Conservation (phyloP, 1,140 invertebrate species). For the Eufriesea mexicana region DNA sequence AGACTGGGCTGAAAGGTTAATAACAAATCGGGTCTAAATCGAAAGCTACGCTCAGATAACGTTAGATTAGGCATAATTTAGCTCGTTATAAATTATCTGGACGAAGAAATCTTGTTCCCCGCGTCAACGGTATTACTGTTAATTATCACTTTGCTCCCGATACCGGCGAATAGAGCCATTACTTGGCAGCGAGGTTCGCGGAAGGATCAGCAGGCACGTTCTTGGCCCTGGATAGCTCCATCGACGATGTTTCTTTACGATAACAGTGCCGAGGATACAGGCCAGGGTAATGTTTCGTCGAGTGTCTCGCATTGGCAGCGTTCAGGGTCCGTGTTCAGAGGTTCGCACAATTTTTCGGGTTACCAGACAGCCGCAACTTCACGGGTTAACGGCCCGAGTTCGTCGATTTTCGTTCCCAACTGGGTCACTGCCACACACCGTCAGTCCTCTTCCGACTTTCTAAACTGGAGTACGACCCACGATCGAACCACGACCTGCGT, state of each 20-base stretch:
- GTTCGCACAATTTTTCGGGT: conserved; percentile 43
- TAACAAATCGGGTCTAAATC: background rate
- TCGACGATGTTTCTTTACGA: conserved; percentile 2
- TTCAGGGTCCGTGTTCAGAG: conserved; percentile 12
- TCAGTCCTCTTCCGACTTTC: conserved; percentile 19
- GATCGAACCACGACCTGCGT: background rate
- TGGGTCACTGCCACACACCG: conserved; percentile 37
- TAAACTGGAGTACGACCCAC: conserved; percentile 21
- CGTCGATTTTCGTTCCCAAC: conserved; percentile 35
- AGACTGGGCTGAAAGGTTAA: background rate
- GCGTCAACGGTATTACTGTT: background rate
- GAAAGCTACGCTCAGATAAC: background rate
- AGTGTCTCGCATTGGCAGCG: conserved; percentile 17
- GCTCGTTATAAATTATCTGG: background rate
- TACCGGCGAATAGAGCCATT: background rate
- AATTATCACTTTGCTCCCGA: no score
- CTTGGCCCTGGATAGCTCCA: background rate
- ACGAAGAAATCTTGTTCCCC: background rate
- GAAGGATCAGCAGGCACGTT: background rate
- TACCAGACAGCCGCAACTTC: background rate
- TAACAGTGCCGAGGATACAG: background rate
- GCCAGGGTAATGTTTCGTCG: conserved; percentile 1
- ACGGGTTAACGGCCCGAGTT: conserved; percentile 9
- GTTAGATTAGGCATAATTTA: background rate
- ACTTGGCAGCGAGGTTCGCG: background rate